These are phyloP conservation scores for Eriosoma lanigerum DNA, from an alignment of 1,140 invertebrate species.

Conservation along the genomic window DNA sequence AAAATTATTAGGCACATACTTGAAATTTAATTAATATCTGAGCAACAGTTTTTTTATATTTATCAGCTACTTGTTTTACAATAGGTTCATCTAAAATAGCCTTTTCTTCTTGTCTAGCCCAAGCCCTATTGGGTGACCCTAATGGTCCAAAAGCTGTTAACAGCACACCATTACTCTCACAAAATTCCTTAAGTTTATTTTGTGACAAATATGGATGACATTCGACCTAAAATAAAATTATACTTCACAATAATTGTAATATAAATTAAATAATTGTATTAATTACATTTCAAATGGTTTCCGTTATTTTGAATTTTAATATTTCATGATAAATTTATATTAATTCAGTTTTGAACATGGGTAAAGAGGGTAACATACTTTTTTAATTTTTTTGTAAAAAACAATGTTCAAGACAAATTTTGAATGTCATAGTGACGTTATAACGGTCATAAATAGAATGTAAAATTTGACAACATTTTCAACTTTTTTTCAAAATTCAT, in stretches of 20 bases:
- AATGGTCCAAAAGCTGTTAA: slow-evolving; percentile 81
- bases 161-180: slow-evolving; percentile 66
- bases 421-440: too few relatives aligned
- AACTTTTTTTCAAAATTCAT: too few relatives aligned
- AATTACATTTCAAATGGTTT: too few relatives aligned
- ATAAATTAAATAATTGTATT: not conserved
- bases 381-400: too few relatives aligned
- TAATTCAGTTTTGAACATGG: too few relatives aligned
- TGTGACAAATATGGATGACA: slow-evolving; percentile 85
- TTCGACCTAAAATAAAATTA: slow-evolving; percentile 66
- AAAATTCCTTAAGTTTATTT: slow-evolving; percentile 72
- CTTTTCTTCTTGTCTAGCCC: slow-evolving; percentile 64
- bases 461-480: too few relatives aligned
- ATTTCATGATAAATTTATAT: too few relatives aligned
- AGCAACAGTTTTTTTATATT: slow-evolving; percentile 69
- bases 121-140: slow-evolving; percentile 67
- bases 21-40: slow-evolving; percentile 72
- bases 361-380: too few relatives aligned
- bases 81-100: slow-evolving; percentile 67
- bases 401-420: too few relatives aligned
- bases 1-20: too few relatives aligned
- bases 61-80: slow-evolving; percentile 67
- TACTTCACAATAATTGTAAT: not conserved
- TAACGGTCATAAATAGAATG: too few relatives aligned
- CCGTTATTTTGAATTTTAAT: too few relatives aligned